phyloP scores from a whole-genome alignment of 2,113 vertebrate genomes.

The Ceyx cyanopectus region DNA sequence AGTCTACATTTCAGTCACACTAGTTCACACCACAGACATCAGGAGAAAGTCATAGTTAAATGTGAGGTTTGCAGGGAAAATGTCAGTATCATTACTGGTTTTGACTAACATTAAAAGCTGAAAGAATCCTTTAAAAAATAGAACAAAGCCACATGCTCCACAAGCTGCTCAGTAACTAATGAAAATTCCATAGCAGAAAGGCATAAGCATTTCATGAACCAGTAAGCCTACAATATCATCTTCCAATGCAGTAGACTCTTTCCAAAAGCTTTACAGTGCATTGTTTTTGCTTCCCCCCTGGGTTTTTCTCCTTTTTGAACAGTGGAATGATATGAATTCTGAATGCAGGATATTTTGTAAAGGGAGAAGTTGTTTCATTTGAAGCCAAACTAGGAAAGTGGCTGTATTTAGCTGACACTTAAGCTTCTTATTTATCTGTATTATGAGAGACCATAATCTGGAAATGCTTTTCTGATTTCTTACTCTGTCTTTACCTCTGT shows the following conservation, averaged over 20 bases:
- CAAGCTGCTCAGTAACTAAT: slow-evolving; percentile 11
- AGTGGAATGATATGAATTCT: background rate
- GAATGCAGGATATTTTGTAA: background rate
- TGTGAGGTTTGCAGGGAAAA: background rate
- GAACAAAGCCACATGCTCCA: slow-evolving; percentile 11
- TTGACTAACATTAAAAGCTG: background rate
- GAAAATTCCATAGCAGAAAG: background rate
- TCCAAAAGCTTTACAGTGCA: background rate
- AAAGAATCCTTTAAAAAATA: background rate
- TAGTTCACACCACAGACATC: background rate
- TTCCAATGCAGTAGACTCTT: background rate
- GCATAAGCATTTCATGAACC: background rate
- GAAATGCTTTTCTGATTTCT: background rate
- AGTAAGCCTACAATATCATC: background rate
- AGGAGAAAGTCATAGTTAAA: background rate
- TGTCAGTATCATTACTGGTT: background rate
- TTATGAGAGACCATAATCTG: background rate
- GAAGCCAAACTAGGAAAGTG: background rate
- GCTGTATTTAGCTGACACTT: background rate
- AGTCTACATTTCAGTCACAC: background rate
- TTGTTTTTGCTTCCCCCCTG: background rate
- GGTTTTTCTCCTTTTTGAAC: background rate
- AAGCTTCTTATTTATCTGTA: background rate
- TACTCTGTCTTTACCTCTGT: background rate
- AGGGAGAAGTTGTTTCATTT: background rate